Evolutionary conservation across 1,140 invertebrate genomes (phyloP).

Genomic region (Dryas iulia): DNA sequence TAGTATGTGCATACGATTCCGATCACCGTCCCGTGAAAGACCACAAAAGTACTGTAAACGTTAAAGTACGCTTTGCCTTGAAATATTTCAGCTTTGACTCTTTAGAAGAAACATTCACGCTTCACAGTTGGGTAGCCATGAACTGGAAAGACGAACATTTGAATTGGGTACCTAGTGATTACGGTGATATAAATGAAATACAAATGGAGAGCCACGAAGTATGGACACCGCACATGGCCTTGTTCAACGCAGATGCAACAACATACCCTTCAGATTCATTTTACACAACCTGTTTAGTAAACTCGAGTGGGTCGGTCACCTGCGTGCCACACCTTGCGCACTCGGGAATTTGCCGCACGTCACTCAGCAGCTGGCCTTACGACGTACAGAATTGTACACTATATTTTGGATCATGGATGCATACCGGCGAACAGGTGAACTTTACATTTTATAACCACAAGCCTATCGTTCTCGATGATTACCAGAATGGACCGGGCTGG

Average conservation of each 20-base stretch:
- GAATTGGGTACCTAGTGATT: constrained; percentile 58
- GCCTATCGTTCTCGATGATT: constrained; percentile 55
- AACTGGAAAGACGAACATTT: constrained; percentile 68
- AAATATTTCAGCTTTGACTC: constrained; percentile 68
- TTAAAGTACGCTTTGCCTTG: constrained; percentile 62
- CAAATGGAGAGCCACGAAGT: constrained; percentile 63
- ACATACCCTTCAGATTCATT: constrained; percentile 54
- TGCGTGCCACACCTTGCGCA: constrained; percentile 77
- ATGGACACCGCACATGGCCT: constrained; percentile 61
- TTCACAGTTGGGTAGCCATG: constrained; percentile 68
- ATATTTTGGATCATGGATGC: constrained; percentile 81
- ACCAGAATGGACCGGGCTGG: constrained; percentile 66
- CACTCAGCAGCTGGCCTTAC: constrained; percentile 78
- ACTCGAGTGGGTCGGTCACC: constrained; percentile 59
- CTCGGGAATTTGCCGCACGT: constrained; percentile 73
- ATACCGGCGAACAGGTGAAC: constrained; percentile 82
- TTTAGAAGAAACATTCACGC: constrained; percentile 63
- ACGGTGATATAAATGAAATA: constrained; percentile 57
- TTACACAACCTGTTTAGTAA: constrained; percentile 68
- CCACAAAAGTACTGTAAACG: constrained; percentile 51
- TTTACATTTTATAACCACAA: constrained; percentile 64
- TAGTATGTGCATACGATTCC: constrained; percentile 52
- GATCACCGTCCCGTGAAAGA: constrained; percentile 62
- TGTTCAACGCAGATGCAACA: constrained; percentile 64
- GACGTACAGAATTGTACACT: constrained; percentile 80